Base-by-base conservation (phyloP, 1,140 invertebrate species). In the Eulimnadia texana region DNA sequence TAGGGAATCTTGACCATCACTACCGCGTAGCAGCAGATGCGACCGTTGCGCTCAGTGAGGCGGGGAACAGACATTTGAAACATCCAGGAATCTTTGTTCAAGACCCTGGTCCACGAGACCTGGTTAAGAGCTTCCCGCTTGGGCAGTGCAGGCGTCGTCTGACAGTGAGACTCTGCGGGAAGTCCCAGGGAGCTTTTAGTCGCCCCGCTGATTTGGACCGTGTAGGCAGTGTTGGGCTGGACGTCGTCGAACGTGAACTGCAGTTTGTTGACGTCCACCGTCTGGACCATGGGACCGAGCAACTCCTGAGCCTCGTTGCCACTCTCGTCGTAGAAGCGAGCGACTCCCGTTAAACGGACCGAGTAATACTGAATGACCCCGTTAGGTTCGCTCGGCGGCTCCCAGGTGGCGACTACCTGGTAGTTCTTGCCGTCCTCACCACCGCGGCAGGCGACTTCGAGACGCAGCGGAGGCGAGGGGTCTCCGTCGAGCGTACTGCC, bases 41-140 rank as follows among this genome's bases (percentile, higher is more conserved):
- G 83, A 11, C 89, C 90, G 70, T 91, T 91, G 61, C 88, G 74
- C 69, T 92, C 87, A 0, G 84, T 84, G 16, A 91, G 79, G 64
- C 84, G 76, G 0, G 86, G 85, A 50, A 90, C 70, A 64, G 78
- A 77, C 16, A 89, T 69, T 65, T 84, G 83, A 58, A 89, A 82
- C 52, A 88, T 73, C 71, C 82, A 84, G 66, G 77, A 78, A 20
- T 80, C 82, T 50, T 82, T 76, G 52, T 78, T 77, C 56, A 80
- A 74, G 47, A 80, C 77, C 72, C 86, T 87, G 19, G 78, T 75
- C 87, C 87, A 90, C 20, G 76, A 76, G 2, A 84, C 78, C 20
- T 77, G 72, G 23, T 79, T 73, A 29, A 86, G 72, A 50, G 75
- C 78, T 49, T 82, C 80, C 57, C 74, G 72, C 63, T 85, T 80